Evolutionary conservation across 2,888 invertebrate species (phyloP), one percentile per base, ranked within the genome.

Genomic region (Leucania comma): DNA sequence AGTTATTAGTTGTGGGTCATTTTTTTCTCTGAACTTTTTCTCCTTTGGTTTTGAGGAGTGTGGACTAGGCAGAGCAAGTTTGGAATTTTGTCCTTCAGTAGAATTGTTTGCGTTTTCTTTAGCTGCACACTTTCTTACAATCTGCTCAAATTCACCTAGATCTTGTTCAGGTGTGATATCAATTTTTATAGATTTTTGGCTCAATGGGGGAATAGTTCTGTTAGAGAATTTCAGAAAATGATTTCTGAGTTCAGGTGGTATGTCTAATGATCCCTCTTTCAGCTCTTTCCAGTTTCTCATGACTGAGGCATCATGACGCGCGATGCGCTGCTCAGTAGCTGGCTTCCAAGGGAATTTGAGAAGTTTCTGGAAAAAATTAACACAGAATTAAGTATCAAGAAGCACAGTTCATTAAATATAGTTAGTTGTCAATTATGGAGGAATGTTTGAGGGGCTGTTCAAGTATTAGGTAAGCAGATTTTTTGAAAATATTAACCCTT

Each of bases 251-350:
- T 95, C 89, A 26, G 94, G 86, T 42, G 95, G 86, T 74, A 96
- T 93, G 61, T 95, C 90, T 20, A 97, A 82, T 75, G 96, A 91
- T 10, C 97, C 97, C 42, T 96, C 91, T 78, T 96, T 96, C 12
- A 98, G 96, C 77, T 96, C 93, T 67, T 96, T 93, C 98, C 98
- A 98, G 90, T 98, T 98, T 78, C 96, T 93, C 86, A 97, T 93
- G 0, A 97, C 98, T 1, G 93, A 93, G 67, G 94, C 92, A 86
- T 98, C 98, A 86, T 98, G 98, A 12, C 96, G 94, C 51, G 95
- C 90, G 35, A 98, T 97, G 58, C 96, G 94, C 57, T 96, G 90
- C 8, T 94, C 90, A 29, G 96, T 95, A 14, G 94, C 94, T 72
- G 97, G 97, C 59, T 94, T 93, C 98, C 98, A 98, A 53, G 97